phyloP scores from a whole-genome alignment of 2,888 invertebrate species.

The Ceriagrion tenellum region DNA sequence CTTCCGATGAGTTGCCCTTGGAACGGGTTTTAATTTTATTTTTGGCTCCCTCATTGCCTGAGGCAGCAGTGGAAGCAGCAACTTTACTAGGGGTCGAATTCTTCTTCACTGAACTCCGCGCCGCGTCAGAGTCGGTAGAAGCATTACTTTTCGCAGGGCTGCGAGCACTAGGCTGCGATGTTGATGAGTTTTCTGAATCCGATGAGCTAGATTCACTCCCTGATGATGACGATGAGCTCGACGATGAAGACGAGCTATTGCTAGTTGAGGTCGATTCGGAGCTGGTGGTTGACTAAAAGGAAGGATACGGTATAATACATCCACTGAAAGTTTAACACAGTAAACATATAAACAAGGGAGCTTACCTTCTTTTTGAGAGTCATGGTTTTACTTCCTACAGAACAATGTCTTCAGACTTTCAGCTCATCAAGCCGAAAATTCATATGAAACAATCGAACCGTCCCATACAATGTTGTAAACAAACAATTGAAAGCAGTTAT shows the following conservation, averaged over 20 bases:
- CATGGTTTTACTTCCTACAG: background rate
- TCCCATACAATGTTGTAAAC: background rate
- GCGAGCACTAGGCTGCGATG: constrained; percentile 72
- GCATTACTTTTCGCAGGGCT: constrained; percentile 68
- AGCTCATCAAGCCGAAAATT: background rate
- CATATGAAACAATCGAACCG: background rate
- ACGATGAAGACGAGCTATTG: constrained; percentile 75
- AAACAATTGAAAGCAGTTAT: constrained; percentile 12
- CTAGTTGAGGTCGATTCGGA: constrained; percentile 74
- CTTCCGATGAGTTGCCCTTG: constrained; percentile 81
- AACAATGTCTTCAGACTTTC: background rate
- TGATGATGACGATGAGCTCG: constrained; percentile 76
- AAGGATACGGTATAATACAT: background rate
- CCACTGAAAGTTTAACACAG: background rate
- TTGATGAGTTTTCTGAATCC: constrained; percentile 74
- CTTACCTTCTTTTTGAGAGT: constrained; percentile 56
- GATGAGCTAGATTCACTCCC: constrained; percentile 75
- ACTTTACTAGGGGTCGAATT: constrained; percentile 38
- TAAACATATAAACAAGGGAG: background rate
- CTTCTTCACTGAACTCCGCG: constrained; percentile 53
- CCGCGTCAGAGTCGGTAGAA: constrained; percentile 69
- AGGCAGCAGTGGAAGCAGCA: background rate
- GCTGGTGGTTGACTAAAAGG: constrained; percentile 72
- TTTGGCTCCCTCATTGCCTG: constrained; percentile 43
- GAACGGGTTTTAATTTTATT: constrained; percentile 67